Base-by-base conservation (phyloP, 2,888 invertebrate genomes). In the Drosophila glabriapex region DNA sequence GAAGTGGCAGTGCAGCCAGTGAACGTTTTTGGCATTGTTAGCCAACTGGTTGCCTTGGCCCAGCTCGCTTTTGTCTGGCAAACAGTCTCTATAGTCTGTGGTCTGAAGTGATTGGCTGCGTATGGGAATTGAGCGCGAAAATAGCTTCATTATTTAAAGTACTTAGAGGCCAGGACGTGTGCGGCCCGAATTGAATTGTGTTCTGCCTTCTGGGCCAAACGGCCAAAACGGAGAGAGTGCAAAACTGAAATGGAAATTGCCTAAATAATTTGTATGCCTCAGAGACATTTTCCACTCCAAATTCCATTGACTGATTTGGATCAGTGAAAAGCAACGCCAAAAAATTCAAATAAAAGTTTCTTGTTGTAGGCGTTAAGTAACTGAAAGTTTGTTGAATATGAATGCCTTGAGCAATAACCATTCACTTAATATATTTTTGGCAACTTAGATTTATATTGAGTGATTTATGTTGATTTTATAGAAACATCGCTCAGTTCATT, bases 91-190 rank as follows among this genome's bases (percentile, higher is more conserved):
- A 28, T 39, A 63, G 58, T 61, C 71, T 49, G 60, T 46, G 63
- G 58, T 68, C 81, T 77, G 73, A 88, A 90, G 85, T 86, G 90
- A 86, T 86, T 86, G 85, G 78, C 89, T 85, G 86, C 85, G 78
- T 85, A 75, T 86, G 85, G 85, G 85, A 86, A 86, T 85, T 88
- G 89, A 78, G 90, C 90, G 85, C 85, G 85, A 90, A 85, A 85
- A 85, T 83, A 78, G 89, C 85, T 86, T 86, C 85, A 86, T 86
- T 90, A 90, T 88, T 86, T 88, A 90, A 85, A 90, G 85, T 90
- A 79, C 78, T 77, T 81, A 90, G 81, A 70, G 62, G 67, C 64
- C 80, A 74, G 64, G 6, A 53, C 50, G 56, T 33, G 70, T 46
- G 25, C 46, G 63, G 35, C 46, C 59, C 55, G 61, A 67, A 19